Evolutionary conservation across 2,888 invertebrate species (phyloP).

Genomic region (Iphiclides podalirius): DNA sequence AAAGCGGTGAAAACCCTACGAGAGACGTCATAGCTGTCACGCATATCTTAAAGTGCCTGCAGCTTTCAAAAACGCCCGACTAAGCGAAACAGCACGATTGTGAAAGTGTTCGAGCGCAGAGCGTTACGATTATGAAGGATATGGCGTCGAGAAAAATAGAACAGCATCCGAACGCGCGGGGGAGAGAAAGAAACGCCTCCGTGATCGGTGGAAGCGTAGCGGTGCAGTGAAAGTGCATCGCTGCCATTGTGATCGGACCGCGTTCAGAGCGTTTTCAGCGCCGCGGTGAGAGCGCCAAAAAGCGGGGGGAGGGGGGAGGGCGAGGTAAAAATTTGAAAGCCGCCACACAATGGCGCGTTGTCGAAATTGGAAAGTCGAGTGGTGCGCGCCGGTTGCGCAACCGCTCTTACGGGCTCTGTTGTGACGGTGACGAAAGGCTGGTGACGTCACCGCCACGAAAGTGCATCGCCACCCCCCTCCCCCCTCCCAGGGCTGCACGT

Average conservation of each 20-base stretch:
- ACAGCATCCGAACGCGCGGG: conserved; percentile 6
- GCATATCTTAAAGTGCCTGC: conserved; percentile 40
- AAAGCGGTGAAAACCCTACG: conserved; percentile 62
- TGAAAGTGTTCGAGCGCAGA: conserved; percentile 30
- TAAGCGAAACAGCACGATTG: conserved; percentile 29
- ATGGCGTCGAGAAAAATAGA: conserved; percentile 3
- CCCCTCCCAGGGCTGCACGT: conserved; percentile 46
- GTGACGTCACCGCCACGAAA: conserved; percentile 76
- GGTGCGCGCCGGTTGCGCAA: conserved; percentile 74
- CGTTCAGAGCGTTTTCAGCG: conserved; percentile 73
- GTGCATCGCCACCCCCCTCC: conserved; percentile 76
- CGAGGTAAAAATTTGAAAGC: conserved; percentile 77
- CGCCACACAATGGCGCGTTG: conserved; percentile 79
- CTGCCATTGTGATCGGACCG: conserved; percentile 54
- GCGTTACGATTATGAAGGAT: conserved; percentile 14
- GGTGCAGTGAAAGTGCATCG: conserved; percentile 73
- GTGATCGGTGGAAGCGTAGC: conserved; percentile 41
- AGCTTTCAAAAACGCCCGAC: conserved; percentile 42
- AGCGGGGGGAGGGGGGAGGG: conserved; percentile 67
- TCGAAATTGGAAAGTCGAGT: conserved; percentile 80
- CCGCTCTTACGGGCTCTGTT: conserved; percentile 70
- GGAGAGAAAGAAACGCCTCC: conserved; percentile 3
- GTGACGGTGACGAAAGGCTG: conserved; percentile 73
- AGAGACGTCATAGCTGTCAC: conserved; percentile 44
- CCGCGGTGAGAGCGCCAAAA: conserved; percentile 61